Conservation (phyloP, 2,888 invertebrate genomes). For the Tipula helvola region DNA sequence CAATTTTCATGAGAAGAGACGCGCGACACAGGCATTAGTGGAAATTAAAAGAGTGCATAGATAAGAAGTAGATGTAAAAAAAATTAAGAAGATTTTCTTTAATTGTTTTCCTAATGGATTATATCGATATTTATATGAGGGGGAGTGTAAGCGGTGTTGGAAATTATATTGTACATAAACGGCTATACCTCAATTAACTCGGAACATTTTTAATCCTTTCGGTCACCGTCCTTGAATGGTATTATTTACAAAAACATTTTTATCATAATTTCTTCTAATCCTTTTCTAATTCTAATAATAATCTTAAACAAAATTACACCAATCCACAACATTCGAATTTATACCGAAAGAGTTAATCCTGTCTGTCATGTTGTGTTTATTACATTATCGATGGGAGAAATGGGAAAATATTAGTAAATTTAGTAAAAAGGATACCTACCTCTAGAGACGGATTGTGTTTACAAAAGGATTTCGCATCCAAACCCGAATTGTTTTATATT, state of each 20-base stretch:
- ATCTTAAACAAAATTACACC: background rate
- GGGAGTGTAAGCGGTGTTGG: background rate
- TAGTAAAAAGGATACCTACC: background rate
- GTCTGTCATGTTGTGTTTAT: background rate
- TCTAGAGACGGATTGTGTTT: background rate
- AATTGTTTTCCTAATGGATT: background rate
- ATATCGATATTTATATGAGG: background rate
- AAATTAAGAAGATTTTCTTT: background rate
- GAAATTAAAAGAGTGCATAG: background rate
- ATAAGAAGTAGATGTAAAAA: background rate
- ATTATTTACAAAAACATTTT: background rate
- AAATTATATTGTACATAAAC: background rate
- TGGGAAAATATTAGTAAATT: no score
- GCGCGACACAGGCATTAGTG: background rate
- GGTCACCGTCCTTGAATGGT: background rate
- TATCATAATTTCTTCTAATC: background rate
- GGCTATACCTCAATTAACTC: background rate
- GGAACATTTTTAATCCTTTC: background rate
- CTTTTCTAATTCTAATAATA: background rate
- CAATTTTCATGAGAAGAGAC: background rate
- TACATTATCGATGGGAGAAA: background rate
- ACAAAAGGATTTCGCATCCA: background rate
- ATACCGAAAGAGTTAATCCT: background rate
- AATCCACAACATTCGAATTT: background rate
- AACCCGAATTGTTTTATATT: background rate